Conservation (phyloP, 2,888 invertebrate genomes). For the Nephrotoma flavescens region DNA sequence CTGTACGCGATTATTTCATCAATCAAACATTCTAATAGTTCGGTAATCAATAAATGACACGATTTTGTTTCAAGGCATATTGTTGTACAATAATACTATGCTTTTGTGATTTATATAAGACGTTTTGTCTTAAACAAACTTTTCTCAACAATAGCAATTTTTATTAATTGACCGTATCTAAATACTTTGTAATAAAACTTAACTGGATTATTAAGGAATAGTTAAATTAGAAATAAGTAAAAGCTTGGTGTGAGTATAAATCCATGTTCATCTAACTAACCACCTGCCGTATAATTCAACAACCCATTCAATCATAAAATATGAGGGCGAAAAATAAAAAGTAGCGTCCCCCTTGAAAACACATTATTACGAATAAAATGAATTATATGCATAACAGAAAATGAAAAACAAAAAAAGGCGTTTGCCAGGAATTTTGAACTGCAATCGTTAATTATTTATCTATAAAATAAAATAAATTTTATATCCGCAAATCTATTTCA, state of each 20-base stretch:
- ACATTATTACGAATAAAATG: no score
- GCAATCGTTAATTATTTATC: neutral
- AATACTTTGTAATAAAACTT: neutral
- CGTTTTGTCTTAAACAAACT: neutral
- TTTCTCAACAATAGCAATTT: neutral
- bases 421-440: neutral
- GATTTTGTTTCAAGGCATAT: neutral
- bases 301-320: neutral
- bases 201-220: neutral
- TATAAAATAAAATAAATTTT: neutral
- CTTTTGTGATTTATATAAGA: neutral
- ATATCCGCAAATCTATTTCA: neutral
- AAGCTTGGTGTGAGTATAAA: neutral
- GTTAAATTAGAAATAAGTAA: neutral
- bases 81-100: neutral
- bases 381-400: no score
- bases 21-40: neutral
- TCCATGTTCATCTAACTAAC: neutral
- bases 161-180: neutral
- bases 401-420: neutral
- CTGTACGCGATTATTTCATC: neutral
- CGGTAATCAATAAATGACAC: neutral
- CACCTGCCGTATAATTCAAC: neutral
- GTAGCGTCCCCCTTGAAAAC: neutral
- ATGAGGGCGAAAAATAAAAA: neutral